Percentiles rank a stretch among this genome's conserved stretches.
Conservation (phyloP, 2,113 vertebrate species). For the Urocolius indicus region DNA sequence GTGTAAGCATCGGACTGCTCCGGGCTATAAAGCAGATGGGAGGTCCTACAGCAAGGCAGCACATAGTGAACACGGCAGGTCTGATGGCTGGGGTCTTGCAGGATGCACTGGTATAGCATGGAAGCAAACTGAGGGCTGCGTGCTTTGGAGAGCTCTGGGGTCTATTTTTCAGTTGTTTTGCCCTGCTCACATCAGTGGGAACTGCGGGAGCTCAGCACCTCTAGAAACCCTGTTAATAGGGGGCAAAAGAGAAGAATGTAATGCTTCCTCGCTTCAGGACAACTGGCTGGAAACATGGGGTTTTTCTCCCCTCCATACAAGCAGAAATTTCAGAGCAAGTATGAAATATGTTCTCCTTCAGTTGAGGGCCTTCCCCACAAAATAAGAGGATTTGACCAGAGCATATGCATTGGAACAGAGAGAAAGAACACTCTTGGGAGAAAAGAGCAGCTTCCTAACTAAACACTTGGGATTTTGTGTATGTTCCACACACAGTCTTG, state of each 20-base stretch:
- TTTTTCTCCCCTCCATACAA: neutral
- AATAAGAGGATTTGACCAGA: neutral
- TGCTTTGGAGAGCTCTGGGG: neutral
- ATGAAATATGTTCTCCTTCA: neutral
- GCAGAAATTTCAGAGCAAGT: neutral
- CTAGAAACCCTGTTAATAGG: neutral
- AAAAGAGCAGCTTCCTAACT: neutral
- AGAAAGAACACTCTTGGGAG: neutral
- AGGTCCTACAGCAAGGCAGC: neutral
- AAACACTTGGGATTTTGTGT: neutral
- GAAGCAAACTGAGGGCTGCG: neutral
- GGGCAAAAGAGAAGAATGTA: neutral
- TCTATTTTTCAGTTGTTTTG: neutral
- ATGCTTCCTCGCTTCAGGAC: neutral
- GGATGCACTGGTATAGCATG: neutral
- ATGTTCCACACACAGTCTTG: neutral
- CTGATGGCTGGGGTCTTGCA: neutral
- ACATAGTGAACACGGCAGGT: rapidly evolving
- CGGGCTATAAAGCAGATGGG: neutral
- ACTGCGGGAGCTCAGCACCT: neutral
- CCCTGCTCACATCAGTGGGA: neutral
- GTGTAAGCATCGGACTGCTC: neutral
- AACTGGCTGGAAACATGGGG: neutral
- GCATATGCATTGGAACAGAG: neutral
- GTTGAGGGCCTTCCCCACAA: neutral